These are phyloP conservation scores for Xyrichtys novacula DNA, from an alignment of 2,797 vertebrate species.

Conservation along the genomic window DNA sequence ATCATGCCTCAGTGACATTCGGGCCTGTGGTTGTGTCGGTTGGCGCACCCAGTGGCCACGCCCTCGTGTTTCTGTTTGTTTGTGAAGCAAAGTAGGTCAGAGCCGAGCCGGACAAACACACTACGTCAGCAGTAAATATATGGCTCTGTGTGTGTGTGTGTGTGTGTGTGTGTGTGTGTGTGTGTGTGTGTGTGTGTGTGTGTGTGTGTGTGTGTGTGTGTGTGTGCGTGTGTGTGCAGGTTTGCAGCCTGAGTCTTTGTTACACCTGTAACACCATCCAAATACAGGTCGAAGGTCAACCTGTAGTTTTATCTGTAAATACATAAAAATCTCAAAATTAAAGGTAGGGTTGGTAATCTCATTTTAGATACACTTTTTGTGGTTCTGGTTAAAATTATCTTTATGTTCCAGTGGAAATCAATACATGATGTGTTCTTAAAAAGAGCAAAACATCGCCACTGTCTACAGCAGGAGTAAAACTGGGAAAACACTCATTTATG, in stretches of 20 bases:
- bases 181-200: background rate
- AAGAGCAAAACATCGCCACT: no score
- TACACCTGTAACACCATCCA: background rate
- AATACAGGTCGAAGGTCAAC: background rate
- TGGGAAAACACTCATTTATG: no score
- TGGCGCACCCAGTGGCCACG: conserved; percentile 23
- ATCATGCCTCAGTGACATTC: conserved; percentile 38
- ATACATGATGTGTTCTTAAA: no score
- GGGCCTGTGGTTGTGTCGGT: conserved; percentile 38
- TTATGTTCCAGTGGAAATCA: no score
- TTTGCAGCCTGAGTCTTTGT: background rate
- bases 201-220: background rate
- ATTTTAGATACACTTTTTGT: no score
- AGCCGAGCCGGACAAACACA: conserved; percentile 1
- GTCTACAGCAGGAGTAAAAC: no score
- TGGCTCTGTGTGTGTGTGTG: conserved; percentile 10
- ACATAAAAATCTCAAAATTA: no score
- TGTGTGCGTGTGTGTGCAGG: background rate
- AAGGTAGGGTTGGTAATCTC: no score
- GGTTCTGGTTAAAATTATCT: no score
- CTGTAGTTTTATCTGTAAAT: no score
- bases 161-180: no score
- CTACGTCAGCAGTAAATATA: conserved; percentile 8
- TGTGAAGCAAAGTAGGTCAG: conserved; percentile 29
- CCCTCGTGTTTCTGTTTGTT: conserved; percentile 26